phyloP scores from a whole-genome alignment of 92 coral and sea anemone species.

The Pocillopora grandis region DNA sequence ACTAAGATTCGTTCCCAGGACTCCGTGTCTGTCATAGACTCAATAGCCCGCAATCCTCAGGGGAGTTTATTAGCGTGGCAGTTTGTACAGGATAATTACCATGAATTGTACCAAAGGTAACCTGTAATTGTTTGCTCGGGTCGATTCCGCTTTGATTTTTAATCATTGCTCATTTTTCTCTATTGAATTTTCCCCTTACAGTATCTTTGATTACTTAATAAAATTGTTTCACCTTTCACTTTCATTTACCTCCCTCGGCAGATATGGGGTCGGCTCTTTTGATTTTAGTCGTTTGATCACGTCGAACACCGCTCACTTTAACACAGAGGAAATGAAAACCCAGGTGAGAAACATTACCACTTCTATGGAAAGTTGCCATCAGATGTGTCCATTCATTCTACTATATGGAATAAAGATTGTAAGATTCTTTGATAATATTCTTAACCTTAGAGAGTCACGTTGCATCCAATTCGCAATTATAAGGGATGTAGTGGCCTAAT shows the following conservation, averaged over 20 bases:
- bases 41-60: slow-evolving; percentile 67
- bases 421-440: neutral
- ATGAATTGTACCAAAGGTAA: slow-evolving; percentile 59
- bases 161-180: no score
- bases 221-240: neutral
- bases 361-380: neutral
- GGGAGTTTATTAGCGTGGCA: slow-evolving; percentile 73
- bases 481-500: no score
- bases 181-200: no score
- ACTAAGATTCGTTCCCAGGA: slow-evolving; percentile 77
- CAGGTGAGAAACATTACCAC: slow-evolving; percentile 42
- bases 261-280: slow-evolving; percentile 78
- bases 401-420: neutral
- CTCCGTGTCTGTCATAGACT: slow-evolving; percentile 62
- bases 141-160: no score
- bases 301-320: slow-evolving; percentile 72
- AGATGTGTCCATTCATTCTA: neutral
- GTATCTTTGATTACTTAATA: no score
- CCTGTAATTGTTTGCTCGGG: neutral
- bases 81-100: slow-evolving; percentile 59
- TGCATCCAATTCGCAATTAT: neutral
- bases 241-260: neutral
- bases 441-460: neutral
- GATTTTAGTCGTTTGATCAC: slow-evolving; percentile 76
- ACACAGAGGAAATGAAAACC: slow-evolving; percentile 46